Percentiles rank a stretch among this genome's conserved stretches.
phyloP scores from a whole-genome alignment of 2,888 invertebrate species.

The Adineta ricciae region DNA sequence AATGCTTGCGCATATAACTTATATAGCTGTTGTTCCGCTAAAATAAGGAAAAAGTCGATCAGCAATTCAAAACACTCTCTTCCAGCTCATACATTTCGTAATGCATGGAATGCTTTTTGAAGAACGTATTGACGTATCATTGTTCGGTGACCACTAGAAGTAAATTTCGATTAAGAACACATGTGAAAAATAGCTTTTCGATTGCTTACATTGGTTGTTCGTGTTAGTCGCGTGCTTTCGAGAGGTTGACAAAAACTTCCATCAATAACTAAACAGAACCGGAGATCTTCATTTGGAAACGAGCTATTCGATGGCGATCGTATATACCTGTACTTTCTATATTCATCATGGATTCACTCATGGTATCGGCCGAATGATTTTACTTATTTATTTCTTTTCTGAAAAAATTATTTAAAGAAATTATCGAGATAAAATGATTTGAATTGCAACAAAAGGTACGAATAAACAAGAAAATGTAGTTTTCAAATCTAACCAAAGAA shows the following conservation, averaged over 20 bases:
- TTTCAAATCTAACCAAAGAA: too few relatives aligned
- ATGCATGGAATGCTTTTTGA: background rate
- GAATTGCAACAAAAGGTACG: background rate
- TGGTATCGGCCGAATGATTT: too few relatives aligned
- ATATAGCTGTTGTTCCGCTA: constrained; percentile 12
- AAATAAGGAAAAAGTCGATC: background rate
- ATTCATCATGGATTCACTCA: background rate
- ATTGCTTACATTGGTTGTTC: background rate
- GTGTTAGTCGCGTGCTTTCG: background rate
- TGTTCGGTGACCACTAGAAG: background rate
- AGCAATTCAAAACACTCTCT: too few relatives aligned
- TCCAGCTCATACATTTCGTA: background rate
- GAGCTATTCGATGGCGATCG: too few relatives aligned
- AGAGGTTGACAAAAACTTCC: background rate
- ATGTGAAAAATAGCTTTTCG: too few relatives aligned
- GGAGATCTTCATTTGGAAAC: background rate
- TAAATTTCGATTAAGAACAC: background rate
- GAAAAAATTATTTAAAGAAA: background rate
- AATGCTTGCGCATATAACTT: background rate
- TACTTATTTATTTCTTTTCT: background rate
- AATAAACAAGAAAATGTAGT: too few relatives aligned
- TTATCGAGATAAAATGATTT: too few relatives aligned
- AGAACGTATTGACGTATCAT: background rate
- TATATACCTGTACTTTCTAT: background rate
- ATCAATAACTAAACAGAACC: background rate